These are phyloP conservation scores for Bradysia coprophila DNA, from an alignment of 1,140 invertebrate genomes.

Conservation along the genomic window DNA sequence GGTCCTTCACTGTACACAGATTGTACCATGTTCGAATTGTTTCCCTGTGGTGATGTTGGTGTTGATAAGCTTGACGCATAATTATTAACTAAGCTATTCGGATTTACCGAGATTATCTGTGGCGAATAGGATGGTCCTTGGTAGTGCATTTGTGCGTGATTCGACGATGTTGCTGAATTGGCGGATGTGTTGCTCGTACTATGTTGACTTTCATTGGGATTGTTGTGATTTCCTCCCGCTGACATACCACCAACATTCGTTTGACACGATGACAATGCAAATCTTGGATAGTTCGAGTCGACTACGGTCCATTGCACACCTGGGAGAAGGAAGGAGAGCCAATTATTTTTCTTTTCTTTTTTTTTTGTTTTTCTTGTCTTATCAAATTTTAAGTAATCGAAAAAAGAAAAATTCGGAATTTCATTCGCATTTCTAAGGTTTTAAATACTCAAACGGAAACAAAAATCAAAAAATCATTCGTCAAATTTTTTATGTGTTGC, in stretches of 20 bases:
- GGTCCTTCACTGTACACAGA: slow-evolving; percentile 23
- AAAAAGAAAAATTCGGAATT: too few relatives aligned
- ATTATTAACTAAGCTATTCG: slow-evolving; percentile 19
- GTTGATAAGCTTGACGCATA: slow-evolving; percentile 20
- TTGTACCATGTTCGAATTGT: slow-evolving; percentile 23
- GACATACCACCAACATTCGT: slow-evolving; percentile 31
- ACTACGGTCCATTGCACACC: slow-evolving; percentile 50
- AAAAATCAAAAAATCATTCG: too few relatives aligned
- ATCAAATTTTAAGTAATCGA: too few relatives aligned
- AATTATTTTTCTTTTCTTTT: too few relatives aligned
- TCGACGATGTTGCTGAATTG: slow-evolving; percentile 2
- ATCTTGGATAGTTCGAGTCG: slow-evolving; percentile 43
- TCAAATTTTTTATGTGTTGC: too few relatives aligned
- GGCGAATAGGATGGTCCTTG: slow-evolving; percentile 16
- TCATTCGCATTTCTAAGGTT: too few relatives aligned
- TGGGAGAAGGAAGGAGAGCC: slow-evolving; percentile 27
- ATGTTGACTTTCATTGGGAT: slow-evolving; percentile 24
- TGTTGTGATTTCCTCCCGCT: slow-evolving; percentile 23
- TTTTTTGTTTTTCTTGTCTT: too few relatives aligned
- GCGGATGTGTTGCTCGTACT: slow-evolving; percentile 8
- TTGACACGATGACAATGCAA: slow-evolving; percentile 36
- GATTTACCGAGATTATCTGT: slow-evolving; percentile 20
- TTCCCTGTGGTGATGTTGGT: slow-evolving; percentile 17
- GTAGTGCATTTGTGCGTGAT: slow-evolving; percentile 6
- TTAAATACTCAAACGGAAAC: too few relatives aligned